Base-by-base conservation (phyloP, 1,140 invertebrate species). In the Drosophila asahinai region DNA sequence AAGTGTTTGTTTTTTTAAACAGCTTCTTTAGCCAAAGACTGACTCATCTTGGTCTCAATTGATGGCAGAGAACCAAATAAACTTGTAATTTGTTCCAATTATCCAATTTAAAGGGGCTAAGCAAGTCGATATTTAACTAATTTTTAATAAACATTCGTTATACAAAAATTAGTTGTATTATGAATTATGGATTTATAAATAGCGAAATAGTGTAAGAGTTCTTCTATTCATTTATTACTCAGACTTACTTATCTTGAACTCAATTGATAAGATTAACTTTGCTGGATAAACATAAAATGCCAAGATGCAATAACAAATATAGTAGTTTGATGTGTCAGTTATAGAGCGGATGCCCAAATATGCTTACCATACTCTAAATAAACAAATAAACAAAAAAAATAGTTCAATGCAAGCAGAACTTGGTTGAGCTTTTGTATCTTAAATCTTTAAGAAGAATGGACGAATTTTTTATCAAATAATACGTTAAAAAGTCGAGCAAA, bases 1-100 rank as follows among this genome's bases (percentile, higher is more conserved):
- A n/a, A 45, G 17, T 71, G 63, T 67, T 71, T 71, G 63, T 71
- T 71, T 71, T 52, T 51, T 54, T 17, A 38, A 68, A 27, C 30
- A 36, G 62, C 19, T 25, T 27, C 25, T 55, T 40, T 19, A 11
- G 14, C 11, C 12, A 17, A 15, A 17, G 38, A 22, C 48, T 70
- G 67, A 70, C 14, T 70, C 62, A 63, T 54, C 55, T 58, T n/a
- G 22, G 2, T 12, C 55, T 11, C 62, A 33, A 43, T 22, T 64
- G 25, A 43, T 30, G 33, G 27, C 27, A 30, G 30, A 14, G 3
- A 36, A 12, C 17, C 19, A 17, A 11, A 6, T 54, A 14, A 22
- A 3, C 14, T 5, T 15, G 5, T 2, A 22, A 22, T 5, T 11
- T 9, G 22, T 19, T 5, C 2, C 9, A 17, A 9, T 17, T 11